These are phyloP conservation scores for Caenorhabditis inopinata DNA, from an alignment of 1,140 invertebrate species.

Conservation along the genomic window DNA sequence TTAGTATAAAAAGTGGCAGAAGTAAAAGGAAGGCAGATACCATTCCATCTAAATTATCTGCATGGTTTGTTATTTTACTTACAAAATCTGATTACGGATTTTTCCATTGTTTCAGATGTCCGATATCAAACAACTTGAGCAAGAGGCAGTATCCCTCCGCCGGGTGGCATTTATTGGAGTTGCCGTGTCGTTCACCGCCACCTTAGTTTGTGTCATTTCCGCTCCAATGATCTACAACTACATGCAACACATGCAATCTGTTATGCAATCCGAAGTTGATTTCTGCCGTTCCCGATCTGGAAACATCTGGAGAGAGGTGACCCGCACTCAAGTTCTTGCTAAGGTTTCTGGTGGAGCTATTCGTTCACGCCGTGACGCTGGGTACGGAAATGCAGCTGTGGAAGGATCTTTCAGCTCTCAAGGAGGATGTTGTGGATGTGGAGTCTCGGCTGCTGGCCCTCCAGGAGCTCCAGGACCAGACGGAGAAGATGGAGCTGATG, in stretches of 20 bases:
- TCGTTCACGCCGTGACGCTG: constrained; percentile 39
- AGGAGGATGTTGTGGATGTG: constrained; percentile 55
- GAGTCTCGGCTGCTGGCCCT: constrained; percentile 52
- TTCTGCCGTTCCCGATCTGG: constrained; percentile 57
- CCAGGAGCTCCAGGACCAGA: constrained; percentile 54
- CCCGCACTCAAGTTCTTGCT: constrained; percentile 49
- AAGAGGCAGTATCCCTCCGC: constrained; percentile 38
- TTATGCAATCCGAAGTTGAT: constrained; percentile 60
- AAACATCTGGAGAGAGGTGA: constrained; percentile 62
- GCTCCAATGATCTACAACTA: constrained; percentile 66
- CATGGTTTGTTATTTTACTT: too few species aligned
- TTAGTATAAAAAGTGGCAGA: neutral
- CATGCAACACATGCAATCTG: constrained; percentile 59
- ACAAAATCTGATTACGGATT: too few species aligned
- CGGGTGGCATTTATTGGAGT: constrained; percentile 57
- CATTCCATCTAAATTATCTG: too few species aligned
- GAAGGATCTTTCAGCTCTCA: constrained; percentile 22
- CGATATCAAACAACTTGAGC: constrained; percentile 34
- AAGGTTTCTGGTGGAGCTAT: constrained; percentile 24
- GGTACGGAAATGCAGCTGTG: constrained; percentile 12
- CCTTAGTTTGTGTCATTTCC: constrained; percentile 58
- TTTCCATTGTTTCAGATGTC: constrained; percentile 37
- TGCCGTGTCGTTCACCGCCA: constrained; percentile 55
- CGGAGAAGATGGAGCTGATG: constrained; percentile 52
- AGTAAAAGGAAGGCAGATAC: neutral